Base-by-base conservation (phyloP, 2,888 invertebrate genomes). In the Girardia tigrina region DNA sequence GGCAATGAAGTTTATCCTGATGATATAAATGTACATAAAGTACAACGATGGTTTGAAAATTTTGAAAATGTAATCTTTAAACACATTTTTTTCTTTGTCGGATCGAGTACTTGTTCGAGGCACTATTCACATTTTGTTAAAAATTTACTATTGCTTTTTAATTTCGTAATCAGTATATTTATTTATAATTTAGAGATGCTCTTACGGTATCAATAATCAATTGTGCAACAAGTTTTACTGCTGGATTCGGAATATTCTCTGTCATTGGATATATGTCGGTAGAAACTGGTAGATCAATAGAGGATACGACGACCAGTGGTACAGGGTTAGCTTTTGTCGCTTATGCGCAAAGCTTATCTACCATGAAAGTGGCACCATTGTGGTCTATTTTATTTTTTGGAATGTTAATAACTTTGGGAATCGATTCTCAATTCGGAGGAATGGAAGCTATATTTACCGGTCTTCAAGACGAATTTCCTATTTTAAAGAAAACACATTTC, bases 341-440 rank as follows among this genome's bases (percentile, higher is more conserved):
- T 16, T 84, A 84, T 78, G 83, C 84, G n/a, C 83, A 83, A 77
- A 83, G 82, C 4, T 77, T 84, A 16, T 80, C 83, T 6, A 80
- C 80, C 42, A 82, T 84, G 81, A 83, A 83, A 0, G 79, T 83
- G 0, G 79, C 83, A 8, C 83, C 82, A 0, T 75, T 83, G 69
- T 84, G 83, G 84, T 79, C 83, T 0, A 79, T 82, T 20, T 80
- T 83, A 75, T 84, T 84, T 79, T 84, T 83, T 78, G 78, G 83
- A 36, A 83, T 83, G 84, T 83, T 84, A 82, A 79, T 81, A 0
- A 82, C 82, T 0, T 79, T 84, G 0, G 84, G 84, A 2, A 83
- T 83, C 78, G 83, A 83, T 28, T 84, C 84, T 0, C 81, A 83
- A 81, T 83, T 84, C 78, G 83, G 83, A 4, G 82, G 83, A 42